Base-by-base conservation (phyloP, 2,797 vertebrate genomes). In the Macrochelys suwanniensis region DNA sequence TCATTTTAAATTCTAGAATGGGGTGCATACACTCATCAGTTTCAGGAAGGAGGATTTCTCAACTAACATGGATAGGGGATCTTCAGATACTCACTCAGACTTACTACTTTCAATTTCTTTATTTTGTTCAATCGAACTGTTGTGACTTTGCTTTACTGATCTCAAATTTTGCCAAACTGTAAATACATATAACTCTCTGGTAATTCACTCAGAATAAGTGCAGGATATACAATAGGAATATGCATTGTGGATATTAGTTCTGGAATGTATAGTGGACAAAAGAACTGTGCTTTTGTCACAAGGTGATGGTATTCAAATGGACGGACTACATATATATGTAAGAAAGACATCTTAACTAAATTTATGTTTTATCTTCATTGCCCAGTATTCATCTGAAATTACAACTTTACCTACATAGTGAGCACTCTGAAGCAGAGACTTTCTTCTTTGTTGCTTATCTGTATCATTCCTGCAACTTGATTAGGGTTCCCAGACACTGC, bases 271-370 rank as follows among this genome's bases (percentile, higher is more conserved):
- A 45, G 3, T 80, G 57, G 81, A 71, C 82, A 89, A 8, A 74
- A 26, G 8, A 25, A 71, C 10, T 71, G 17, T 74, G 23, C 11
- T 45, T 74, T 74, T 74, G 42, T 74, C 68, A 45, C 80, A 61
- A 86, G 56, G 57, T 77, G 88, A 87, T 68, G 19, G 7, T 61
- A 17, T 88, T 19, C n/a, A 49, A 61, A 50, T 45, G 31, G 57
- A 76, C 80, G 31, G 91, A 89, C 85, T 13, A 74, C 65, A 86
- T 74, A 11, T 84, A 11, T 83, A 1, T 68, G 7, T 65, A 81
- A 71, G 49, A 90, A 17, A 53, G 88, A 42, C 71, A 80, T 56
- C 94, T 95, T 84, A 93, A 91, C 21, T 74, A 91, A 88, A 82
- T 82, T 71, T 15, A 19, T 33, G 26, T 74, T 74, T 37, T 26